These are phyloP conservation scores for Chydorus sphaericus DNA, from an alignment of 2,888 invertebrate species.

Conservation along the genomic window DNA sequence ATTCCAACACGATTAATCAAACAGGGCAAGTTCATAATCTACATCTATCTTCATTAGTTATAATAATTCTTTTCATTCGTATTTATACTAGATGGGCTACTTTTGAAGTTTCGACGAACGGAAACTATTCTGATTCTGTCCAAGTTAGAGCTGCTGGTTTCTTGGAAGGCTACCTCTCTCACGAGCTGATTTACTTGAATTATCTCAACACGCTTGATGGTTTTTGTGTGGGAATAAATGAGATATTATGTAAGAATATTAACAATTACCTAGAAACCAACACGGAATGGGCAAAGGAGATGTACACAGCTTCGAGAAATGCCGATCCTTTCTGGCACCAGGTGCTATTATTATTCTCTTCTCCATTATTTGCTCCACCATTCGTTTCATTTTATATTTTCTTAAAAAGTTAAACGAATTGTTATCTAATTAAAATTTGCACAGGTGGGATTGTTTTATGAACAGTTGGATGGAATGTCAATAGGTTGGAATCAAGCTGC, in stretches of 20 bases:
- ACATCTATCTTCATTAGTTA: neutral
- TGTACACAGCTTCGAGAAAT: constrained; percentile 33
- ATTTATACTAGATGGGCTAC: constrained; percentile 51
- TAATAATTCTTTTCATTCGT: neutral
- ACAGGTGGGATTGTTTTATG: constrained; percentile 47
- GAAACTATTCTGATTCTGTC: constrained; percentile 53
- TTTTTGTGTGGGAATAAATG: constrained; percentile 35
- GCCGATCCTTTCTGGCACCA: constrained; percentile 71
- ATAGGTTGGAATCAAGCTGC: constrained; percentile 58
- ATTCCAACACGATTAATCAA: constrained; percentile 52
- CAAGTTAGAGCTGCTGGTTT: constrained; percentile 78
- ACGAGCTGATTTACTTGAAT: constrained; percentile 61
- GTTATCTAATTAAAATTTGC: constrained; percentile 4
- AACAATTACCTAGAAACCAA: constrained; percentile 48
- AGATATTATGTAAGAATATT: constrained; percentile 46
- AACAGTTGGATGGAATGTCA: constrained; percentile 60
- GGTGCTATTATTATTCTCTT: constrained; percentile 33
- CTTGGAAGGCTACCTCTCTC: constrained; percentile 66
- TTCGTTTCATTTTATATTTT: no score
- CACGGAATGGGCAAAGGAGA: constrained; percentile 41
- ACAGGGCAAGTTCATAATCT: constrained; percentile 46
- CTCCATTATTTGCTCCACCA: no score
- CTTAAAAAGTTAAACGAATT: constrained; percentile 7
- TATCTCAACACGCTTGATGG: constrained; percentile 55
- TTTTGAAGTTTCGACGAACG: constrained; percentile 62